Percentiles rank a stretch among this genome's conserved stretches.
These are phyloP conservation scores for Echinarachnius parma DNA, from an alignment of 53 echinoderm and acorn worm genomes.

Conservation along the genomic window DNA sequence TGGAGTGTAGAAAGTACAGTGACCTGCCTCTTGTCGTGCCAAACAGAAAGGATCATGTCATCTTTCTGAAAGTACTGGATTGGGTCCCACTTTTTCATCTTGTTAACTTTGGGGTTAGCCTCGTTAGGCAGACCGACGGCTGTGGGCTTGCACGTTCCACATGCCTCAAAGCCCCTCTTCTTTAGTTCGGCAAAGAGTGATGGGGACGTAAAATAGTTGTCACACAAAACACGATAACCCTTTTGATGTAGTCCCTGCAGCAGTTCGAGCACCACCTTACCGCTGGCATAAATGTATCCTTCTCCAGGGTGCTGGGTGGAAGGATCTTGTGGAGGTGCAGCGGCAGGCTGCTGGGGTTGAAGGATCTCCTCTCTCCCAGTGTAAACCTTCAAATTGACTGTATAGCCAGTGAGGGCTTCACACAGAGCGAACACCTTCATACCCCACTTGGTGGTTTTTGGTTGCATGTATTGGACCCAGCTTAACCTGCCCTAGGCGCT, in stretches of 20 bases:
- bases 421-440: too few species aligned
- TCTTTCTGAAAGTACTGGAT: slow-evolving; percentile 1
- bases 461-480: neutral
- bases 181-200: slow-evolving; percentile 7
- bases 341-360: too few species aligned
- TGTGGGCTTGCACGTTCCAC: neutral
- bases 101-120: neutral
- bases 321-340: too few species aligned
- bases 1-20: neutral
- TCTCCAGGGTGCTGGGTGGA: slow-evolving; percentile 18
- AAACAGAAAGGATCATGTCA: too few species aligned
- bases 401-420: too few species aligned
- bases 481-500: too few species aligned
- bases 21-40: slow-evolving; percentile 27
- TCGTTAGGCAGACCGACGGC: slow-evolving; percentile 7
- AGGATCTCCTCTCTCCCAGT: too few species aligned
- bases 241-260: neutral
- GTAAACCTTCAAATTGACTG: too few species aligned
- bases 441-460: neutral
- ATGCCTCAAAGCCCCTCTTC: slow-evolving; percentile 15
- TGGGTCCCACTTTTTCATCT: slow-evolving; percentile 18
- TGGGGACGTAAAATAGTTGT: slow-evolving; percentile 17
- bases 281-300: neutral
- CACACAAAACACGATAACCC: slow-evolving; percentile 10
- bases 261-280: slow-evolving; percentile 7